Evolutionary conservation across 2,888 invertebrate species (phyloP).

Genomic region (Cyaniris semiargus): DNA sequence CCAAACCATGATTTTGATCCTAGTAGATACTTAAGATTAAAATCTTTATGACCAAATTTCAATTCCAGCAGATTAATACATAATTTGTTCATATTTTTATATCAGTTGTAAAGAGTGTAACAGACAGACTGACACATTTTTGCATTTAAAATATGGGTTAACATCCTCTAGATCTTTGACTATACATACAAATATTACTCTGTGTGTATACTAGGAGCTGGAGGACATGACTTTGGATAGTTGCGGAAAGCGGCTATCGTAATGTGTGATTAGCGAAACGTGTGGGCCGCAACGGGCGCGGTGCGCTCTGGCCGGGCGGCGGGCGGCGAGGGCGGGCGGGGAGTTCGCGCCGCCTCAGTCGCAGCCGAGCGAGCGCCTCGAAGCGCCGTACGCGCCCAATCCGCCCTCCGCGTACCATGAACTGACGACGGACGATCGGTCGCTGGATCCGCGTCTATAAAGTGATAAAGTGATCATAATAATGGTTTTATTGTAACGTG

Average conservation of each 20-base stretch:
- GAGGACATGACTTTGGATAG: constrained; percentile 24
- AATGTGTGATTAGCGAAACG: constrained; percentile 28
- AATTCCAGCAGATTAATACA: too few species aligned
- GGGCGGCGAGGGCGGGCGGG: constrained; percentile 32
- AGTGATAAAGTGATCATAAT: constrained; percentile 37
- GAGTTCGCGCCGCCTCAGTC: constrained; percentile 38
- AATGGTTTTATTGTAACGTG: constrained; percentile 35
- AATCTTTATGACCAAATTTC: too few species aligned
- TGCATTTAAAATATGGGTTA: too few species aligned
- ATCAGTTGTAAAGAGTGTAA: too few species aligned
- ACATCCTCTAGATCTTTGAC: too few species aligned
- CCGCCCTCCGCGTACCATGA: constrained; percentile 36
- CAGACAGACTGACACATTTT: too few species aligned
- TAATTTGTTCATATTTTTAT: too few species aligned
- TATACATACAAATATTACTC: background rate
- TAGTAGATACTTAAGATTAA: too few species aligned
- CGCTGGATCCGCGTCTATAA: constrained; percentile 26
- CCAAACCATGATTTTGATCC: too few species aligned
- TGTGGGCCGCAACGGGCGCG: constrained; percentile 33
- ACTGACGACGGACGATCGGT: constrained; percentile 34
- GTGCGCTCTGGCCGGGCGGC: constrained; percentile 32
- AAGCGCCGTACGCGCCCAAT: constrained; percentile 37
- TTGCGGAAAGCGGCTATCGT: constrained; percentile 33
- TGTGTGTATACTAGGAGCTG: background rate
- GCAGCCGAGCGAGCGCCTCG: constrained; percentile 38